Evolutionary conservation across 2,797 vertebrate species (phyloP), one percentile per base, ranked within the genome.

Genomic region (Muscicapa striata): DNA sequence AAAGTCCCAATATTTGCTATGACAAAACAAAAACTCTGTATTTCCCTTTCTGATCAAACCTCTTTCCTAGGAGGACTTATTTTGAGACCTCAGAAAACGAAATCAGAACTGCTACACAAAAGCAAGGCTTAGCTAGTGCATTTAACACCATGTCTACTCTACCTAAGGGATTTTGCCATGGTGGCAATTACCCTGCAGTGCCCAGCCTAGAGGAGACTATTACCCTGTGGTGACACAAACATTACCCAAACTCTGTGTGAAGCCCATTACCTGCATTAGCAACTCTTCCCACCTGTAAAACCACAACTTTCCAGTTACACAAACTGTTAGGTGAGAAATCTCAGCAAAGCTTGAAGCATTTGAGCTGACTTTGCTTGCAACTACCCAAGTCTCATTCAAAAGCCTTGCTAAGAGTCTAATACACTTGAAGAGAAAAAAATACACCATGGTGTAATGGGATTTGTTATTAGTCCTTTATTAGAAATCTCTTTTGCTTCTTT

Each of bases 401-500:
- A 96, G 78, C 92, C 94, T 64, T 52, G 40, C 94, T 86, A 93
- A 88, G 92, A 89, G 43, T 77, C 81, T 95, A 91, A 95, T 87
- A 90, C 36, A 73, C 52, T 90, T 93, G 77, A 97, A 90, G 75
- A 62, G 55, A 84, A 92, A 95, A 95, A 95, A 97, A 94, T 57
- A 82, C 38, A 81, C 89, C 69, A 67, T 13, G 52, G 89, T 82
- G 90, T 96, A 97, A 96, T 94, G 91, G 95, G 95, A 97, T 97
- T 97, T 96, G 94, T 93, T 97, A 96, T 97, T 97, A 96, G 95
- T 90, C 89, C 94, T 97, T 96, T 96, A 96, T 96, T 96, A 97
- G 95, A 96, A 96, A 96, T 95, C 92, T 96, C 94, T 85, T 94
- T 96, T 96, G 93, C 91, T 96, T 93, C 94, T 96, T 96, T 95